Percentiles rank a stretch among this genome's conserved stretches.
Evolutionary conservation across 2,797 vertebrate genomes (phyloP).

Genomic region (Thunnus albacares): DNA sequence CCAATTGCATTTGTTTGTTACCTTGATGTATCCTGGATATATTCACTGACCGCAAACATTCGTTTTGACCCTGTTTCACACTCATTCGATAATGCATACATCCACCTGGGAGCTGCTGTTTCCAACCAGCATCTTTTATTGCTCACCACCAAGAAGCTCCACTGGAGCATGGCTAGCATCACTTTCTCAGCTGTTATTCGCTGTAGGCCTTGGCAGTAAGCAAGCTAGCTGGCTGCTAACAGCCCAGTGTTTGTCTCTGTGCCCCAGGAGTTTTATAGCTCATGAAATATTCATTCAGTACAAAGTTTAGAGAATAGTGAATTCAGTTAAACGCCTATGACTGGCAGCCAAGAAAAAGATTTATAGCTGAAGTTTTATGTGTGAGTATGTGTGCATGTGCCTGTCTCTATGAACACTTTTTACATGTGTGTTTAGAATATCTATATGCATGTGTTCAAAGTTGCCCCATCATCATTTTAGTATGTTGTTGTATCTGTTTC

Average conservation of each 20-base stretch:
- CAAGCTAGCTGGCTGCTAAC: conserved; percentile 51
- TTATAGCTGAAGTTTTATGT: background rate
- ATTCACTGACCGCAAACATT: conserved; percentile 28
- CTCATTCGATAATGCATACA: conserved; percentile 39
- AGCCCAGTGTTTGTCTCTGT: conserved; percentile 50
- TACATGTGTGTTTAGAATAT: too few species aligned
- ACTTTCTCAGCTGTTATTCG: conserved; percentile 50
- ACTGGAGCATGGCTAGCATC: conserved; percentile 45
- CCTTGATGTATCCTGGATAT: conserved; percentile 15
- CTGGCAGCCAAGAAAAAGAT: conserved; percentile 28
- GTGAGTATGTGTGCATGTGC: background rate
- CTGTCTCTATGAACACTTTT: background rate
- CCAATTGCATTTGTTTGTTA: conserved; percentile 4
- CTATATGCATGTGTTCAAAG: background rate
- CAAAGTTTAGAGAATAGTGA: conserved; percentile 49
- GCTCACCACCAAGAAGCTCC: conserved; percentile 44
- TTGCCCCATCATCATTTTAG: background rate
- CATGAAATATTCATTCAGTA: conserved; percentile 74
- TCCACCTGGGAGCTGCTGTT: conserved; percentile 55
- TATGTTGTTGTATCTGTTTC: background rate
- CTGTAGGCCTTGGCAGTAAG: conserved; percentile 48
- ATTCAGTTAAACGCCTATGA: conserved; percentile 46
- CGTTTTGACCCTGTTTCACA: conserved; percentile 35
- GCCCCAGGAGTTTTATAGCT: conserved; percentile 46
- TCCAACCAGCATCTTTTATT: conserved; percentile 30